Conservation (phyloP, 2,888 invertebrate genomes). For the Parascotia fuliginaria region DNA sequence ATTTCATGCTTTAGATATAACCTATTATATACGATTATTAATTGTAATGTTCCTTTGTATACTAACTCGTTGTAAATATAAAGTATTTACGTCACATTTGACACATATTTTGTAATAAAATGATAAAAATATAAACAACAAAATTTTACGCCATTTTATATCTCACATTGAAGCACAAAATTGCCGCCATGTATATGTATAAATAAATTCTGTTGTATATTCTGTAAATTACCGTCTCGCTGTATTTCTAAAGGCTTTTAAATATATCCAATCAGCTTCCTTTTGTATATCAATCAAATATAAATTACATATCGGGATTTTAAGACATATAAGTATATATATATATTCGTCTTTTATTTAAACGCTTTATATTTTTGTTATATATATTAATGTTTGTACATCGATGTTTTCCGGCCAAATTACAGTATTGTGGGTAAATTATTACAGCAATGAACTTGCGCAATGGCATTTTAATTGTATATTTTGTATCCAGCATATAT, state of each 20-base stretch:
- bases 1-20: conserved; percentile 64
- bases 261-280: conserved; percentile 23
- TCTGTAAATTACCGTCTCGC: conserved; percentile 63
- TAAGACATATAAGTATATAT: conserved; percentile 22
- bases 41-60: conserved; percentile 38
- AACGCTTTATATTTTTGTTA: conserved; percentile 26
- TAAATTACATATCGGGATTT: conserved; percentile 43
- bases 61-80: conserved; percentile 46
- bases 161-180: conserved; percentile 41
- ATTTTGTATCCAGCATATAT: conserved; percentile 57
- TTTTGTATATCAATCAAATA: conserved; percentile 30
- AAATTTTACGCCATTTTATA: conserved; percentile 29
- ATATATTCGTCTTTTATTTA: conserved; percentile 19
- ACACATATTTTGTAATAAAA: conserved; percentile 32
- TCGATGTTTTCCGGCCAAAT: conserved; percentile 59
- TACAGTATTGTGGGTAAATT: conserved; percentile 43
- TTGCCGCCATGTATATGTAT: conserved; percentile 32
- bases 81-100: conserved; percentile 36
- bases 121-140: conserved; percentile 21
- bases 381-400: conserved; percentile 32
- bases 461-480: conserved; percentile 51
- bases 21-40: conserved; percentile 51
- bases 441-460: conserved; percentile 28
- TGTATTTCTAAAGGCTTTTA: conserved; percentile 28
- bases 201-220: conserved; percentile 58